A percentile compares a stretch with the other conserved stretches of the same genome.
These are phyloP conservation scores for Laupala kohalensis DNA, from an alignment of 1,140 invertebrate genomes.

Conservation along the genomic window DNA sequence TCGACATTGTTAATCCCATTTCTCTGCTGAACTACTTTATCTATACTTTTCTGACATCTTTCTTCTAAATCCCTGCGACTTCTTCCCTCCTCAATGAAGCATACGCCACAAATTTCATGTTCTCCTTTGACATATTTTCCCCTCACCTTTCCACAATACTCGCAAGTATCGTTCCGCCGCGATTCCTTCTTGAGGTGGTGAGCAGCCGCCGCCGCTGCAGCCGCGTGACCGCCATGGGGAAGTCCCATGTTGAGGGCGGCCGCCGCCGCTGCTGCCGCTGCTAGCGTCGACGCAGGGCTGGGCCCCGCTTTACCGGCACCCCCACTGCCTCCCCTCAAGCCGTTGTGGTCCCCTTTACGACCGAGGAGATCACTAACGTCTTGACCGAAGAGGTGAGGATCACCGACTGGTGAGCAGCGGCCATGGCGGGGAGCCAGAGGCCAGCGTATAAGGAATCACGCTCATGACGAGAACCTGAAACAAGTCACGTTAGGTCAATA, in stretches of 20 bases:
- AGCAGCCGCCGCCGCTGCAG: slow-evolving; percentile 35
- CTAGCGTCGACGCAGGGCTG: slow-evolving; percentile 38
- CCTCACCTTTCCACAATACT: slow-evolving; percentile 79
- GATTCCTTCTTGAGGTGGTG: slow-evolving; percentile 63
- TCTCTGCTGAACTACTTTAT: too few species aligned
- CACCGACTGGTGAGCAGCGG: slow-evolving; percentile 24
- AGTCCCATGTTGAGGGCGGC: slow-evolving; percentile 31
- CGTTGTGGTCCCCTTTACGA: slow-evolving; percentile 1
- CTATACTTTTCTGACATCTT: too few species aligned
- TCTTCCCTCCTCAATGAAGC: too few species aligned
- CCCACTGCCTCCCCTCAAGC: slow-evolving; percentile 16
- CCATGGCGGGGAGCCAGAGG: slow-evolving; percentile 41
- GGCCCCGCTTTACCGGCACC: slow-evolving; percentile 29
- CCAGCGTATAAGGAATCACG: slow-evolving; percentile 27
- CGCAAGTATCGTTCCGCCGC: slow-evolving; percentile 92
- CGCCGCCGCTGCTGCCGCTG: slow-evolving; percentile 25
- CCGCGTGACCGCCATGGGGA: slow-evolving; percentile 32
- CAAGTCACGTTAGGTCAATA: too few species aligned
- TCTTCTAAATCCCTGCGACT: too few species aligned
- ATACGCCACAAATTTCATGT: too few species aligned
- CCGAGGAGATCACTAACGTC: too few species aligned
- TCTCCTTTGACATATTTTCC: too few species aligned
- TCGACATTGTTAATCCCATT: too few species aligned
- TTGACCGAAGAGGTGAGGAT: background rate
- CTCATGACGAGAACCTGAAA: slow-evolving; percentile 35